Evolutionary conservation across 2,797 vertebrate species (phyloP), one percentile per base, ranked within the genome.

Genomic region (Numenius phaeopus): DNA sequence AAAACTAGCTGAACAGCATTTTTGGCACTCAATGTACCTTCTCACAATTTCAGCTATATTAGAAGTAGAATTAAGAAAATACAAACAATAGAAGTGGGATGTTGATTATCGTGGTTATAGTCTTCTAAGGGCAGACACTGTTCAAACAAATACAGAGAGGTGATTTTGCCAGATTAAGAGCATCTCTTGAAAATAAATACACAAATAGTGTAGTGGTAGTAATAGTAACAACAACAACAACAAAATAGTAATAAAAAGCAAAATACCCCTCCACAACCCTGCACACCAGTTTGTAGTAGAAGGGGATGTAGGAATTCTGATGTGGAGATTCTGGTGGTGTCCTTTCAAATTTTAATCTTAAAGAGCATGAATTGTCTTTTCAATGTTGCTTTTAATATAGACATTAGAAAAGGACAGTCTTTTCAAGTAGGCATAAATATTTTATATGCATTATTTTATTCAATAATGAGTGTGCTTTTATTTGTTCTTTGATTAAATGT

Each of bases 401-500:
- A 30, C 9, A 79, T 11, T 50, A 47, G 55, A 39, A 40, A 76
- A 76, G 5, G 12, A 90, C 46, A 24, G 29, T 14, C 6, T 90
- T 87, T 87, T 76, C 11, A 76, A 26, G 32, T 11, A 50, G 5
- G 3, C 0, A 1, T 72, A 77, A 59, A 34, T 55, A 49, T 55
- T 79, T 54, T 61, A 17, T 49, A 10, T 16, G 9, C 3, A 6
- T 82, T 78, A 34, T 87, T 69, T 79, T 34, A 40, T 84, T 50
- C 39, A 88, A 9, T 61, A 83, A 86, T 18, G 8, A 82, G 3
- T 4, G 0, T 78, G 21, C 26, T 89, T 80, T 54, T 92, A 27
- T 88, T 91, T 96, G 21, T 79, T 83, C 50, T 79, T 76, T 95
- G 71, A 90, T 93, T 87, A 87, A 86, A 52, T 50, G 44, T 20